These are phyloP conservation scores for Thalassarche chlororhynchos DNA, from an alignment of 2,113 vertebrate species.

Conservation along the genomic window DNA sequence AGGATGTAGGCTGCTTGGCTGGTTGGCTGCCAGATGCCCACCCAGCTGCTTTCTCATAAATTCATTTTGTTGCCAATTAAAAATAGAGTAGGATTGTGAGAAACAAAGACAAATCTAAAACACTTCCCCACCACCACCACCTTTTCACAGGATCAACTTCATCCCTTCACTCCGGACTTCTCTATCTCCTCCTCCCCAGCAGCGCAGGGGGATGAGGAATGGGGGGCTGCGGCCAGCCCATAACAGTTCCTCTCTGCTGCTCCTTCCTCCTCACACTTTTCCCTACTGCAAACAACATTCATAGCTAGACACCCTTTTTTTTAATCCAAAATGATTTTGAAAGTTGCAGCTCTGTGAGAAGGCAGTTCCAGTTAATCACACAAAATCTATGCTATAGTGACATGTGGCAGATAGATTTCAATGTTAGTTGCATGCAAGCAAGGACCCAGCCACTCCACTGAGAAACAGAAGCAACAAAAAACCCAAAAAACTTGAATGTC, in stretches of 20 bases:
- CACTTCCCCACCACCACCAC: background rate
- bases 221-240: background rate
- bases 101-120: background rate
- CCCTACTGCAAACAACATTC: background rate
- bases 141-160: background rate
- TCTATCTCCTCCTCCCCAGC: background rate
- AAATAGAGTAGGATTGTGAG: background rate
- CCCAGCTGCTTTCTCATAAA: background rate
- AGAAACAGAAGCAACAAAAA: background rate
- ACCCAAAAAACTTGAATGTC: rapidly evolving
- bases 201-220: background rate
- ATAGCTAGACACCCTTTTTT: background rate
- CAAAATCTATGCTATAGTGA: background rate
- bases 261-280: background rate
- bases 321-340: background rate
- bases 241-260: background rate
- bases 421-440: background rate
- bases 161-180: background rate
- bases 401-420: background rate
- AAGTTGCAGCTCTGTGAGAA: background rate
- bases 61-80: background rate
- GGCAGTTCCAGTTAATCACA: background rate
- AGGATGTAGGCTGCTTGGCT: background rate
- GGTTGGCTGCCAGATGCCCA: background rate
- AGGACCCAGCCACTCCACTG: background rate